These are phyloP conservation scores for Prorops nasuta DNA, from an alignment of 1,140 invertebrate genomes.

Conservation along the genomic window DNA sequence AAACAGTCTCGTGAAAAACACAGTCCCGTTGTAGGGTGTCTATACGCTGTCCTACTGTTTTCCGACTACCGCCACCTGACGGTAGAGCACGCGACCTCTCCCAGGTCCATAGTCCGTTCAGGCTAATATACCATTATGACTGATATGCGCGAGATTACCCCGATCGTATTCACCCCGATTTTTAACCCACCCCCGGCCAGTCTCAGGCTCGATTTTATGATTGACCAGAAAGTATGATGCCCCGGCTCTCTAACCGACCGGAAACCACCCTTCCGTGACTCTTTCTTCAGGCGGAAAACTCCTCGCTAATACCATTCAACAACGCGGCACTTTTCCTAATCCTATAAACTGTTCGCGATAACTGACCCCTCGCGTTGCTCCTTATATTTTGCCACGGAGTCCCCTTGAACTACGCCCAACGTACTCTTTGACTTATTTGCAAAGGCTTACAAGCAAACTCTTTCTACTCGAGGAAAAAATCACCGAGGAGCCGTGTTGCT, in stretches of 20 bases:
- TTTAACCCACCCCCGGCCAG: neutral
- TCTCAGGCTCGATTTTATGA: neutral
- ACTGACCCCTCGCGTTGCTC: constrained; percentile 18
- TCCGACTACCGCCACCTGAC: constrained; percentile 42
- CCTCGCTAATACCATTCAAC: no score
- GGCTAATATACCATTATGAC: constrained; percentile 21
- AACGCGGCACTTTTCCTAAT: constrained; percentile 27
- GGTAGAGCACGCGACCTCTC: constrained; percentile 26
- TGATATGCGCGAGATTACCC: neutral
- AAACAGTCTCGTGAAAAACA: constrained; percentile 41
- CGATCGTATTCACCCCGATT: neutral
- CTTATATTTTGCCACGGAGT: neutral
- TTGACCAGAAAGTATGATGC: no score
- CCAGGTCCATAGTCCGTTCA: constrained; percentile 37
- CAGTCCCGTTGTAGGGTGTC: constrained; percentile 52
- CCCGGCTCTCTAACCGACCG: no score
- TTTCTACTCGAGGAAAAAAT: constrained; percentile 14
- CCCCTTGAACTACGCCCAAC: no score
- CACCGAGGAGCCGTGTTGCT: no score
- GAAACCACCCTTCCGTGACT: no score
- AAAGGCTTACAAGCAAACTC: no score
- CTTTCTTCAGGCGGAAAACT: no score
- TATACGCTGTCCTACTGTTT: constrained; percentile 45
- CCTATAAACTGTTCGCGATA: constrained; percentile 30
- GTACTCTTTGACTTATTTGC: no score